Conservation (phyloP, 2,797 vertebrate species). For the Eutrigla gurnardus region DNA sequence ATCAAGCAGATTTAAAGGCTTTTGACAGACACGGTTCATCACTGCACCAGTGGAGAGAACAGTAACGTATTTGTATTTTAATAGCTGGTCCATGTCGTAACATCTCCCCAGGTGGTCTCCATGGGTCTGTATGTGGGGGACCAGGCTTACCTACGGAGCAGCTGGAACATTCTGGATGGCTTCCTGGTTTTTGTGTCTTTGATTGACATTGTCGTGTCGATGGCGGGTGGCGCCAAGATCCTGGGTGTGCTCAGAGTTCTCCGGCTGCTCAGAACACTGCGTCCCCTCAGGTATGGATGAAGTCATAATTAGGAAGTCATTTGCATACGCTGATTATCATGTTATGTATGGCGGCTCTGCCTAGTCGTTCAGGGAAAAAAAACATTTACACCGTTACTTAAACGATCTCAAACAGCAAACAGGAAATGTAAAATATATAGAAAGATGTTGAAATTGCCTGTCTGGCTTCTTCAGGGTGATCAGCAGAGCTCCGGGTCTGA, state of each 20-base stretch:
- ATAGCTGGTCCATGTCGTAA: background rate
- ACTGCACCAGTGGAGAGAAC: background rate
- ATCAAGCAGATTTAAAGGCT: constrained; percentile 14
- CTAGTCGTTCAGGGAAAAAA: too few relatives aligned
- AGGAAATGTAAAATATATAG: background rate
- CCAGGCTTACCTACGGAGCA: constrained; percentile 95
- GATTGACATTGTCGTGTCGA: constrained; percentile 96
- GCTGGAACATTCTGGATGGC: constrained; percentile 97
- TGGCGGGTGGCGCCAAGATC: constrained; percentile 98
- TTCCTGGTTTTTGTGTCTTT: constrained; percentile 98
- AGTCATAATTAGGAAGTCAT: background rate
- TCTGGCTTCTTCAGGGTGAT: constrained; percentile 87
- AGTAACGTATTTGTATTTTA: background rate
- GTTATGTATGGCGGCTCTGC: background rate
- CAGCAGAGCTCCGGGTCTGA: constrained; percentile 96
- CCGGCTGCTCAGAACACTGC: constrained; percentile 92
- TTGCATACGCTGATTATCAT: background rate
- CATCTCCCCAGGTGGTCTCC: constrained; percentile 91
- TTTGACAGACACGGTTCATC: background rate
- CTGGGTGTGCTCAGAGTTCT: constrained; percentile 95
- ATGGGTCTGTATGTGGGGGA: constrained; percentile 95
- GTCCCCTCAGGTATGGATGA: constrained; percentile 91
- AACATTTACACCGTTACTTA: background rate
- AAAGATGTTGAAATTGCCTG: too few relatives aligned
- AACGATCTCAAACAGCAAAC: constrained; percentile 15